A percentile compares a stretch with the other conserved stretches of the same genome.
These are phyloP conservation scores for Chydorus sphaericus DNA, from an alignment of 2,888 invertebrate genomes.

Conservation along the genomic window DNA sequence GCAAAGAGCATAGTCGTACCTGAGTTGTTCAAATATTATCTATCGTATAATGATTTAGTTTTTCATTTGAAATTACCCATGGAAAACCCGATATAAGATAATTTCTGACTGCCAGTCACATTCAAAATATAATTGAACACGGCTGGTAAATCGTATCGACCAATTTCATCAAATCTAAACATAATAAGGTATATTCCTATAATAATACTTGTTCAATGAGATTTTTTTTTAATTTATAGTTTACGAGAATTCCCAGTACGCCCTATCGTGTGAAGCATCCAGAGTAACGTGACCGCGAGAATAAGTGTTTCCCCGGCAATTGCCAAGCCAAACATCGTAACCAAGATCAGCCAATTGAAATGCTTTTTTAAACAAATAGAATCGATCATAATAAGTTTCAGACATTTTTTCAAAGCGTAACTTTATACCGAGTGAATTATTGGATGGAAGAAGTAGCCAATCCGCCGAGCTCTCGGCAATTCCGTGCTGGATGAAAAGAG, in stretches of 20 bases:
- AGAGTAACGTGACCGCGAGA: conserved; percentile 39
- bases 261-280: conserved; percentile 27
- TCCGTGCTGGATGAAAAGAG: conserved; percentile 39
- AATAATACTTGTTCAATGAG: neutral
- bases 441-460: conserved; percentile 36
- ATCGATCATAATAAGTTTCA: too few species aligned
- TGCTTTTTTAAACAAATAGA: too few species aligned
- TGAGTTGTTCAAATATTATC: too few species aligned
- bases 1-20: conserved; percentile 45
- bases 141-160: conserved; percentile 69
- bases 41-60: too few species aligned
- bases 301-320: conserved; percentile 49
- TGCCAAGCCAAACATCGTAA: conserved; percentile 63
- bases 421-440: conserved; percentile 40
- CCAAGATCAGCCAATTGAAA: conserved; percentile 42
- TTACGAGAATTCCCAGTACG: conserved; percentile 45
- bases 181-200: neutral
- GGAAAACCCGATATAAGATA: conserved; percentile 64
- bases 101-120: conserved; percentile 38
- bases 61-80: too few species aligned
- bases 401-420: neutral
- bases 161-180: conserved; percentile 76
- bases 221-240: neutral
- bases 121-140: conserved; percentile 55
- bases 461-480: conserved; percentile 30